Evolutionary conservation across 2,113 vertebrate genomes (phyloP), one percentile per base, ranked within the genome.

Genomic region (Xiphophorus hellerii): DNA sequence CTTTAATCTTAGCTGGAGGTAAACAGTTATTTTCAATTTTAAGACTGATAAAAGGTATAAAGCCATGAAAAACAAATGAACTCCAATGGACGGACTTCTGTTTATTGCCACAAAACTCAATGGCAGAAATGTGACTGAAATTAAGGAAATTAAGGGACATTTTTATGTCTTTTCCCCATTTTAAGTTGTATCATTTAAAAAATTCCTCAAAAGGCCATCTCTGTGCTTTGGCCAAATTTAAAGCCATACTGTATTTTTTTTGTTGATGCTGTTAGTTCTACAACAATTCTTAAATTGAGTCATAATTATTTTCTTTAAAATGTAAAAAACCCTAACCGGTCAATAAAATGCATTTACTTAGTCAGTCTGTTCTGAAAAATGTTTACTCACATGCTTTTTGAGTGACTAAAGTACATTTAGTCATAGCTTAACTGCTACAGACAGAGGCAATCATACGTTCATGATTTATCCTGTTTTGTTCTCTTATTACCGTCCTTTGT

Each of bases 11-110:
- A 20, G 17, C 17, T 20, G 44, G 17, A 7, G 44, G 14, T 20
- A 35, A 48, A 44, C 33, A 75, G 25, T 66, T 29, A 22, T 33
- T 27, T 74, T 54, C 48, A 68, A 27, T 29, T 62, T 20, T 66
- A 44, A 27, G 22, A 37, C 22, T 22, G 66, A 70, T 42, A 28
- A 1, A 0, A 78, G 58, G 22, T 2, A 22, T 22, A 17, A 20
- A 51, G 48, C 48, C 6, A 22, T 51, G 5, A 25, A 22, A 22
- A 51, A 20, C 5, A 51, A 51, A 51, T 51, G 17, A 17, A 51
- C 42, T 44, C 42, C 14, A 15, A 17, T 48, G 5, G 14, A 48
- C 17, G 4, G 44, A 20, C 44, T 20, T 3, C 1, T 48, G 44
- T 48, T 20, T 20, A 20, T 20, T 20, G 44, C 17, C 44, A 17